Conservation (phyloP, 92 coral and sea anemone genomes). For the Epizoanthus ramosus region DNA sequence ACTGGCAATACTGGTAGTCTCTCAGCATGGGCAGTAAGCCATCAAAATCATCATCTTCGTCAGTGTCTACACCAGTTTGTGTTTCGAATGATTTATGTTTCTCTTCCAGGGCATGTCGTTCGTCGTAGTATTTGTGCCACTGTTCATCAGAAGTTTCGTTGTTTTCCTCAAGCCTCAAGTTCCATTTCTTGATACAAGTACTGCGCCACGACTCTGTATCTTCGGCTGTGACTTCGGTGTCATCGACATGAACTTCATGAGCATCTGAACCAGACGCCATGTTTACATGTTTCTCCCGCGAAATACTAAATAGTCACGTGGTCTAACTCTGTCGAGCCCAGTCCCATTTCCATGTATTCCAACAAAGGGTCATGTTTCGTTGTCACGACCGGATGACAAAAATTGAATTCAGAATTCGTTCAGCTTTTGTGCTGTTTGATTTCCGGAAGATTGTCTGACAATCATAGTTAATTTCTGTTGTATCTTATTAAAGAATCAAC, state of each 20-base stretch:
- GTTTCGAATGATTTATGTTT: slow-evolving; percentile 19
- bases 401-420: too few relatives aligned
- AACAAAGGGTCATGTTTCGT: too few relatives aligned
- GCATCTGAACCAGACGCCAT: slow-evolving; percentile 12
- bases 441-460: slow-evolving; percentile 7
- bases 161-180: slow-evolving; percentile 4
- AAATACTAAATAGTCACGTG: slow-evolving; percentile 40
- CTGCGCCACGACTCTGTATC: slow-evolving; percentile 15
- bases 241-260: not conserved
- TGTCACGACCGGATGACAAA: too few relatives aligned
- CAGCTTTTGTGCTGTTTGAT: not conserved
- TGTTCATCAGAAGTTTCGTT: slow-evolving; percentile 26
- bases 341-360: not conserved
- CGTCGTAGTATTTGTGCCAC: slow-evolving; percentile 34
- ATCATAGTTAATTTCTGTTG: slow-evolving; percentile 1
- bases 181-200: slow-evolving; percentile 13
- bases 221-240: not conserved
- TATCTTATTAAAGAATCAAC: not conserved
- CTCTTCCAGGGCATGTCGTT: slow-evolving; percentile 27
- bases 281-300: slow-evolving; percentile 35
- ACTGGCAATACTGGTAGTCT: slow-evolving; percentile 34
- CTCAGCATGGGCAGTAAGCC: slow-evolving; percentile 14
- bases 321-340: not conserved
- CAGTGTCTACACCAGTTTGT: not conserved
- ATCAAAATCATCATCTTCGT: not conserved